These are phyloP conservation scores for Tipula unca DNA, from an alignment of 2,888 invertebrate species.

Conservation along the genomic window DNA sequence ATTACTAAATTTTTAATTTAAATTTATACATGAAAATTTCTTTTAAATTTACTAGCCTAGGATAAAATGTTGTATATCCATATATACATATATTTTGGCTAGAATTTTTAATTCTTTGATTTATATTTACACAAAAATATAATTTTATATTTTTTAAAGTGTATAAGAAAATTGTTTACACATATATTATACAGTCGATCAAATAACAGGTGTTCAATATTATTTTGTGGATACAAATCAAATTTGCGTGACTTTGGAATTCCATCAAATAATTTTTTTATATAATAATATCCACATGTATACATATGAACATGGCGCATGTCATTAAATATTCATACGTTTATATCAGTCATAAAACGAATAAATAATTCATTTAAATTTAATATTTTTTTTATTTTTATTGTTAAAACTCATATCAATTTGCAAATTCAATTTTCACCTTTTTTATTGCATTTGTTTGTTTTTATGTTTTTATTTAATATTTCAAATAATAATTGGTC, in stretches of 20 bases:
- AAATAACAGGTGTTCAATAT: background rate
- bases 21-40: background rate
- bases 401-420: constrained; percentile 1
- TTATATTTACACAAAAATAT: background rate
- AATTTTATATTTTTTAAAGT: background rate
- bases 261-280: background rate
- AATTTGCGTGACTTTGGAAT: background rate
- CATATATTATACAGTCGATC: background rate
- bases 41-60: constrained; percentile 2
- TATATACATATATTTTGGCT: background rate
- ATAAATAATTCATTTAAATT: constrained; percentile 2
- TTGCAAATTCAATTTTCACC: constrained; percentile 14
- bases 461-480: background rate
- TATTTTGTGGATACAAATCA: background rate
- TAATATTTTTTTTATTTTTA: background rate
- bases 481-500: constrained; percentile 14
- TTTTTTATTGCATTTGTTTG: background rate
- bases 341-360: background rate
- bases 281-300: background rate
- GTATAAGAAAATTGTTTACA: background rate
- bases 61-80: background rate
- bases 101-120: background rate
- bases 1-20: constrained; percentile 14
- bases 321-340: background rate
- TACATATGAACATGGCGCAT: background rate